Base-by-base conservation (phyloP, 2,888 invertebrate genomes). In the Lydus trimaculatus region DNA sequence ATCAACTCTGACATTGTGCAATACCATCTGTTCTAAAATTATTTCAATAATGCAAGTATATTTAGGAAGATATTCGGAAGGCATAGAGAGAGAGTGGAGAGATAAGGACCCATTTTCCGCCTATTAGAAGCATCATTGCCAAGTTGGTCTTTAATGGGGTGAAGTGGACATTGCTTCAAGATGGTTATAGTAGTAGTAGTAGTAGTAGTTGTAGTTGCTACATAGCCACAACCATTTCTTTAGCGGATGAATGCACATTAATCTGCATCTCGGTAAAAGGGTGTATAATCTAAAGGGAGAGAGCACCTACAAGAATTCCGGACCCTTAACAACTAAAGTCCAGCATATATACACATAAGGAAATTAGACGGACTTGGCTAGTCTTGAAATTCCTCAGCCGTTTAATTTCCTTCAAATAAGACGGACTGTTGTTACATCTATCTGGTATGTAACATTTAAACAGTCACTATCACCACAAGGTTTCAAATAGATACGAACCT, bases 161-260 rank as follows among this genome's bases (percentile, higher is more conserved):
- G 52, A 67, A 76, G 72, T 75, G 77, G 74, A 75, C 75, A 74
- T 73, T 72, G 66, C 70, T 75, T 70, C 56, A 67, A 69, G 66
- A 67, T 64, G 61, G 64, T 60, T 64, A 70, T 67, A 71, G 67
- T 67, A 71, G 67, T 67, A 69, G 67, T 69, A 15, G 31, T 31
- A 23, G 39, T 25, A 25, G 25, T 23, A 56, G 64, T 58, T 59
- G 58, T n/a, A n/a, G n/a, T 61, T 61, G 48, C 20, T 64, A 60
- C 59, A 62, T 69, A 69, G 73, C 82, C 81, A 78, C 82, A 81
- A 81, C 82, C 81, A 82, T 84, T 84, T 84, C 84, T 85, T 84
- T 80, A 76, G 79, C 82, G 84, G 84, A 82, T 81, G 84, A 83
- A 82, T 82, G 82, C 83, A 84, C 84, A 85, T 85, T 84, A 84